Evolutionary conservation across 2,797 vertebrate species (phyloP), one percentile per base, ranked within the genome.

Genomic region (Gymnoscopelus microlampas): DNA sequence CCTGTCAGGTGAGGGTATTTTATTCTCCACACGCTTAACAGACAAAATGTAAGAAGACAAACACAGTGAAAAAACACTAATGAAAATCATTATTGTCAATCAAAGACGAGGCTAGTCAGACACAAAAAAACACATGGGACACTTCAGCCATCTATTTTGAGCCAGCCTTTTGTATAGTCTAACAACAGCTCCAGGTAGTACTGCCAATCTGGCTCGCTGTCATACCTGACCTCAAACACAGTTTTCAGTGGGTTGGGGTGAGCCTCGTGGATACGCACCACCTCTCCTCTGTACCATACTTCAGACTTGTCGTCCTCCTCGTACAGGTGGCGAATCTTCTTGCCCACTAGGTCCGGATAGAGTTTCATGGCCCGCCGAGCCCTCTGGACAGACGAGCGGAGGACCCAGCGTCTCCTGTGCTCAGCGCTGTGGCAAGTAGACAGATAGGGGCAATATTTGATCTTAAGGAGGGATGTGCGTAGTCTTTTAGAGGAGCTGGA

Each of bases 111-210:
- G 5, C 32, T 32, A 32, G 35, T 39, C 35, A 39, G 35, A 39
- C 60, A 63, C 60, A 54, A 15, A 54, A 53, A 50, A 14, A 14
- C 14, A n/a, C 12, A 6, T n/a, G 50, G 47, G 12, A 15, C 35
- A 10, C 8, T 44, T 44, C 39, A 44, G 8, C 7, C 39, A 10
- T 95, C 94, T 15, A 96, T 78, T 76, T 92, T 90, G 11, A 96
- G 87, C 95, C 95, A 96, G 56, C 95, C 95, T 74, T 95, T 96
- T 63, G 94, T 89, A 67, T 94, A 96, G 81, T 96, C 95, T 15
- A 94, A 88, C 48, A 95, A 81, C 80, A 96, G 91, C 88, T 96
- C 95, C 51, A 95, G 90, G 83, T 93, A 95, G 91, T 96, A 95
- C 74, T 92, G 94, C 93, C 94, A 95, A 60, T 94, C 94, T 0